Evolutionary conservation across 2,888 invertebrate genomes (phyloP).

Genomic region (Physocephala rufipes): DNA sequence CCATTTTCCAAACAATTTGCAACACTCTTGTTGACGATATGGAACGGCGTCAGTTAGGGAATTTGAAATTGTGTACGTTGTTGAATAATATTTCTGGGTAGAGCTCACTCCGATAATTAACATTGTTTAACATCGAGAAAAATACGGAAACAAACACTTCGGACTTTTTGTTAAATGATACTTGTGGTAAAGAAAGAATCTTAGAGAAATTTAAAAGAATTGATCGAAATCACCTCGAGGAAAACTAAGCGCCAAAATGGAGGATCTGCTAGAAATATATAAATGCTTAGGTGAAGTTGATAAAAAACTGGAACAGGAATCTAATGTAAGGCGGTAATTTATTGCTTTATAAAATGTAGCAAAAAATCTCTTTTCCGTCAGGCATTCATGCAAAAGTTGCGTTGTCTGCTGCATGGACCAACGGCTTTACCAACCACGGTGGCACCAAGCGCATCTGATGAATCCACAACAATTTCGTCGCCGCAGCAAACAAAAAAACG

Average conservation of each 20-base stretch:
- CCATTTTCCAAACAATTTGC: constrained; percentile 25
- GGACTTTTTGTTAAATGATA: too few species aligned
- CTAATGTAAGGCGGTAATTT: constrained; percentile 3
- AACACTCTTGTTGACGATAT: not conserved
- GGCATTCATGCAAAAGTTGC: constrained; percentile 1
- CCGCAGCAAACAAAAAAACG: constrained; percentile 61
- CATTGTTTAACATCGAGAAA: too few species aligned
- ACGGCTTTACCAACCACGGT: not conserved
- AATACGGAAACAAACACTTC: too few species aligned
- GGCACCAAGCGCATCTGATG: not conserved
- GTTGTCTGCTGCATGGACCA: not conserved
- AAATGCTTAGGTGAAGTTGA: constrained; percentile 10
- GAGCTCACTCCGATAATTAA: not conserved
- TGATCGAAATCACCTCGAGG: not conserved
- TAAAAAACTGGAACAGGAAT: not conserved
- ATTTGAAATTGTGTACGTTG: constrained; percentile 21
- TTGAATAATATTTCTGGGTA: not conserved
- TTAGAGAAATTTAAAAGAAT: too few species aligned
- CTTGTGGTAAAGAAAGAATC: too few species aligned
- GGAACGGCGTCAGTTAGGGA: constrained; percentile 31
- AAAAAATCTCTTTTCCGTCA: not conserved
- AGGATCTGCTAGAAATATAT: constrained; percentile 51
- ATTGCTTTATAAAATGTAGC: not conserved
- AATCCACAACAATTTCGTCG: constrained; percentile 41
- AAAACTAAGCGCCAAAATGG: constrained; percentile 48